A percentile compares a stretch with the other conserved stretches of the same genome.
Evolutionary conservation across 2,888 invertebrate genomes (phyloP).

Genomic region (Acrocyrtus sp.): DNA sequence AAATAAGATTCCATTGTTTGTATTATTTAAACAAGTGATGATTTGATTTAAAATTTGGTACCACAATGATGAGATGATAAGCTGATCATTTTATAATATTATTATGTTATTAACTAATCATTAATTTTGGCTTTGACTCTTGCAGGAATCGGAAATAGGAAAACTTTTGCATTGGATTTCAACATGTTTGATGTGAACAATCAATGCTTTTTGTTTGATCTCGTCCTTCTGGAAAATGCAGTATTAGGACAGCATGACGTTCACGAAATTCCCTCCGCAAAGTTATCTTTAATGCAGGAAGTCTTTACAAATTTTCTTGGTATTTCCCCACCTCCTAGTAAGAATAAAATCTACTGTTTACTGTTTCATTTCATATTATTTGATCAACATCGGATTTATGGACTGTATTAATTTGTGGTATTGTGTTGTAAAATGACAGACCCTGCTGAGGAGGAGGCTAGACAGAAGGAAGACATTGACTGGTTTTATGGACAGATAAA

Average conservation of each 20-base stretch:
- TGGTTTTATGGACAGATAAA: constrained; percentile 63
- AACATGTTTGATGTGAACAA: constrained; percentile 6
- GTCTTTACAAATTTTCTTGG: constrained; percentile 37
- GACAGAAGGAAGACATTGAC: constrained; percentile 58
- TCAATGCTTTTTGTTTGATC: constrained; percentile 28
- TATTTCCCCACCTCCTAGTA: constrained; percentile 21
- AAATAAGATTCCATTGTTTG: background rate
- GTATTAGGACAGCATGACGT: constrained; percentile 45
- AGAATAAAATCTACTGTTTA: too few relatives aligned
- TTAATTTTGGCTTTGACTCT: constrained; percentile 3
- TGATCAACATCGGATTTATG: background rate
- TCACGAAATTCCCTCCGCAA: constrained; percentile 27
- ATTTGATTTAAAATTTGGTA: background rate
- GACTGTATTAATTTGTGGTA: background rate
- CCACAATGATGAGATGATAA: background rate
- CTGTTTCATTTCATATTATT: background rate
- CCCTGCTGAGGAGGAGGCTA: constrained; percentile 16
- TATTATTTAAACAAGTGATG: background rate
- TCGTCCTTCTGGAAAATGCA: constrained; percentile 37
- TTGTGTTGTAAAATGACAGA: constrained; percentile 1
- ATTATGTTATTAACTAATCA: background rate
- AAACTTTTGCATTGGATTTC: constrained; percentile 42
- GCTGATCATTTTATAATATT: background rate
- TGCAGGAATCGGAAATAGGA: constrained; percentile 43
- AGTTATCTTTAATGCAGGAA: constrained; percentile 3